phyloP scores from a whole-genome alignment of 2,113 vertebrate genomes.

The Microcebus tavaratra region DNA sequence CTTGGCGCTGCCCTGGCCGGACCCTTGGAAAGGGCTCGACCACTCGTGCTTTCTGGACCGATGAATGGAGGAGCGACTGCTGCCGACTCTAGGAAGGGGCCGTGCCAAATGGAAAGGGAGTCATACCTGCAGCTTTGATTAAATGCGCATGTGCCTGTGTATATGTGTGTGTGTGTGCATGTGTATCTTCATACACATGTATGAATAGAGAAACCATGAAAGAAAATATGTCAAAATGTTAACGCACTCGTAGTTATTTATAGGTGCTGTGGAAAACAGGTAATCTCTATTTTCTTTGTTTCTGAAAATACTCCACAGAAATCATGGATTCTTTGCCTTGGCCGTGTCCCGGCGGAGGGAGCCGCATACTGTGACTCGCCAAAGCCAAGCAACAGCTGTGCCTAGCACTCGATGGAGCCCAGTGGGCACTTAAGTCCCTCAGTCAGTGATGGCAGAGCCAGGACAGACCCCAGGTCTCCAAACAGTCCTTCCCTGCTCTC shows the following conservation, averaged over 20 bases:
- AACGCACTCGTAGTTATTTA: background rate
- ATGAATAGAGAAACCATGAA: background rate
- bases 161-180: fast-evolving
- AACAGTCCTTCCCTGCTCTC: background rate
- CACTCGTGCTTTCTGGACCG: background rate
- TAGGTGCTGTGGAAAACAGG: background rate
- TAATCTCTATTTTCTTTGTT: background rate
- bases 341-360: background rate
- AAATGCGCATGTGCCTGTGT: background rate
- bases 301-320: background rate
- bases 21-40: background rate
- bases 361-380: background rate
- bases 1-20: background rate
- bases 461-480: background rate
- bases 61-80: background rate
- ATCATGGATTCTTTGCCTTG: background rate
- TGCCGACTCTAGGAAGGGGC: too few species aligned
- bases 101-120: background rate
- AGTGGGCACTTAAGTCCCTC: background rate
- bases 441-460: background rate
- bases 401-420: background rate
- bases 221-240: background rate
- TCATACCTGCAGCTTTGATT: background rate
- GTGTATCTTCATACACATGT: background rate
- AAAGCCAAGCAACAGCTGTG: background rate